Conservation (phyloP, 1,140 invertebrate genomes). For the Pachypsylla venusta region DNA sequence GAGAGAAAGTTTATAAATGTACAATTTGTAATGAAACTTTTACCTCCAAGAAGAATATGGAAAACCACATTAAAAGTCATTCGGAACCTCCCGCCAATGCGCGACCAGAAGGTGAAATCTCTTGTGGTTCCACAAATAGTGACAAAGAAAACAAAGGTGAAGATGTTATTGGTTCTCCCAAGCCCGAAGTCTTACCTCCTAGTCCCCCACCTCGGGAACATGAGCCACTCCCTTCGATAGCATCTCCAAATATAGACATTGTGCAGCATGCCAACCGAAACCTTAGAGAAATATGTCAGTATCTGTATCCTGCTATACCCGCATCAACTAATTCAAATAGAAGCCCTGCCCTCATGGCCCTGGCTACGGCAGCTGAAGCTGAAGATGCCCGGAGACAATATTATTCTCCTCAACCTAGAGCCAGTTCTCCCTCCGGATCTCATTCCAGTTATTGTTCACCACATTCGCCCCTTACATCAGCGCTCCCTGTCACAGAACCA, state of each 20-base stretch:
- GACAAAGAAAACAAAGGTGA: conserved; percentile 33
- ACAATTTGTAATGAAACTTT: conserved; percentile 79
- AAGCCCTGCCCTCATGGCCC: not conserved
- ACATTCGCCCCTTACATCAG: conserved; percentile 14
- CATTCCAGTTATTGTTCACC: not conserved
- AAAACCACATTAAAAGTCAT: conserved; percentile 77
- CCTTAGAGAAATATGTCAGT: conserved; percentile 20
- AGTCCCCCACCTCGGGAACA: not conserved
- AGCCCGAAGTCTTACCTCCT: not conserved
- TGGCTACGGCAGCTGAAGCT: conserved; percentile 10
- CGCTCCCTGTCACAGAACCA: conserved; percentile 24
- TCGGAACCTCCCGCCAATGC: conserved; percentile 37
- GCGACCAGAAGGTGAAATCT: conserved; percentile 26
- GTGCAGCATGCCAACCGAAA: conserved; percentile 9
- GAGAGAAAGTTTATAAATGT: conserved; percentile 81
- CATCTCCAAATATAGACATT: conserved; percentile 1
- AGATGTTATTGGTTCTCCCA: conserved; percentile 15
- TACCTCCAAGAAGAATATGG: conserved; percentile 76
- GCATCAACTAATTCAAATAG: not conserved
- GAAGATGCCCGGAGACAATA: conserved; percentile 5
- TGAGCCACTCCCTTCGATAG: not conserved
- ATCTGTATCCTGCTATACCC: conserved; percentile 19
- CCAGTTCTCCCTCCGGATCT: conserved; percentile 3
- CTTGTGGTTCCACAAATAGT: conserved; percentile 29
- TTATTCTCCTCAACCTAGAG: not conserved